These are phyloP conservation scores for Champsocephalus gunnari DNA, from an alignment of 2,797 vertebrate genomes.

Conservation along the genomic window DNA sequence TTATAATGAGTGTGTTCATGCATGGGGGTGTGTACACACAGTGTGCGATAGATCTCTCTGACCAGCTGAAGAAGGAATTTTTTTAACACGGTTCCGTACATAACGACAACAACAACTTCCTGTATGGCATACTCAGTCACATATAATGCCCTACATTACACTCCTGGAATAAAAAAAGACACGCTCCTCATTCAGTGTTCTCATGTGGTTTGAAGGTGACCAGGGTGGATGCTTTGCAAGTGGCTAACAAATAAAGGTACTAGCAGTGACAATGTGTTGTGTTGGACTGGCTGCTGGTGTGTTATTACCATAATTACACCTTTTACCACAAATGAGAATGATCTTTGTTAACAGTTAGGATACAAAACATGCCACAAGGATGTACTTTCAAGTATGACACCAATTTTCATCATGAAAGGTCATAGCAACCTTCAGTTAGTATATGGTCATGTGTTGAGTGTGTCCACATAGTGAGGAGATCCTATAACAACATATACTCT, in stretches of 20 bases:
- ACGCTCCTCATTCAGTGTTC: background rate
- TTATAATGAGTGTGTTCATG: conserved; percentile 57
- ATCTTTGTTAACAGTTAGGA: background rate
- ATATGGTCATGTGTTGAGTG: too few species aligned
- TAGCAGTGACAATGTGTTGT: background rate
- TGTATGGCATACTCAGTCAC: background rate
- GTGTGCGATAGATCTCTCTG: conserved; percentile 15
- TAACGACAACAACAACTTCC: conserved; percentile 1
- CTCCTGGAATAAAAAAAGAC: background rate
- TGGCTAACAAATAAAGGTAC: background rate
- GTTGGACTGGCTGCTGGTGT: background rate
- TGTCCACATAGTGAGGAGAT: too few species aligned
- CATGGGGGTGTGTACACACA: conserved; percentile 4
- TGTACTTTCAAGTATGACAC: too few species aligned
- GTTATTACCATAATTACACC: background rate
- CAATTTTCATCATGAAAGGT: too few species aligned
- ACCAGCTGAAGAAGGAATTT: conserved; percentile 27
- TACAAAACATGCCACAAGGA: too few species aligned
- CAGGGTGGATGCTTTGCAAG: background rate
- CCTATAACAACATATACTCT: background rate
- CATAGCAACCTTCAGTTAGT: too few species aligned
- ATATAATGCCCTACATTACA: background rate
- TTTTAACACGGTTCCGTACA: conserved; percentile 16
- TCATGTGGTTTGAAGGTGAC: conserved; percentile 4
- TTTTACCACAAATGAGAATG: background rate